Evolutionary conservation across 1,140 invertebrate genomes (phyloP).

Genomic region (Platorchestia sp.): DNA sequence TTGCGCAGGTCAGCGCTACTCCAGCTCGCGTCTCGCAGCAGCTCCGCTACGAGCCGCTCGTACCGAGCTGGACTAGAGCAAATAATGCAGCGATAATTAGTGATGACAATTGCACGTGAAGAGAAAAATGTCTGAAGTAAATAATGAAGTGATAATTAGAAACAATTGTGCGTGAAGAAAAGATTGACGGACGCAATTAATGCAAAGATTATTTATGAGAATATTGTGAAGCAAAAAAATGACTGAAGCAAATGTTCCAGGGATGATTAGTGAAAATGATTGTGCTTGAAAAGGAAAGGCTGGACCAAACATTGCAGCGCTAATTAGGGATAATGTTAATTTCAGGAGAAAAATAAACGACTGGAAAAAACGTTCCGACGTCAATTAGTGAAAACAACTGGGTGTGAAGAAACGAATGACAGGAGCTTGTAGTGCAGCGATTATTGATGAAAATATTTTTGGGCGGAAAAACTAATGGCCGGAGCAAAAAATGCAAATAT

Average conservation of each 20-base stretch:
- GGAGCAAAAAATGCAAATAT: not conserved
- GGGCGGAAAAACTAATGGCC: not conserved
- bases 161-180: not conserved
- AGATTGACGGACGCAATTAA: not conserved
- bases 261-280: not conserved
- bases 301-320: too few species aligned
- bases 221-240: too few species aligned
- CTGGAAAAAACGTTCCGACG: too few species aligned
- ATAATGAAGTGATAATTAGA: not conserved
- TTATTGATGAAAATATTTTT: not conserved
- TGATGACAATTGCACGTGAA: not conserved
- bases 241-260: too few species aligned
- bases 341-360: too few species aligned
- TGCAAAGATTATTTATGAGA: not conserved
- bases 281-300: not conserved
- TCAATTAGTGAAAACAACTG: not conserved
- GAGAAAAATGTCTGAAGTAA: not conserved
- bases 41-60: conserved; percentile 79
- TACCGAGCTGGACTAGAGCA: conserved; percentile 86
- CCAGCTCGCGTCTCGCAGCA: conserved; percentile 70
- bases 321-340: too few species aligned
- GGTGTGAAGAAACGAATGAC: not conserved
- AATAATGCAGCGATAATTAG: not conserved
- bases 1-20: conserved; percentile 72
- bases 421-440: too few species aligned